phyloP scores from a whole-genome alignment of 2,113 vertebrate species.

The Pycnonotus jocosus region DNA sequence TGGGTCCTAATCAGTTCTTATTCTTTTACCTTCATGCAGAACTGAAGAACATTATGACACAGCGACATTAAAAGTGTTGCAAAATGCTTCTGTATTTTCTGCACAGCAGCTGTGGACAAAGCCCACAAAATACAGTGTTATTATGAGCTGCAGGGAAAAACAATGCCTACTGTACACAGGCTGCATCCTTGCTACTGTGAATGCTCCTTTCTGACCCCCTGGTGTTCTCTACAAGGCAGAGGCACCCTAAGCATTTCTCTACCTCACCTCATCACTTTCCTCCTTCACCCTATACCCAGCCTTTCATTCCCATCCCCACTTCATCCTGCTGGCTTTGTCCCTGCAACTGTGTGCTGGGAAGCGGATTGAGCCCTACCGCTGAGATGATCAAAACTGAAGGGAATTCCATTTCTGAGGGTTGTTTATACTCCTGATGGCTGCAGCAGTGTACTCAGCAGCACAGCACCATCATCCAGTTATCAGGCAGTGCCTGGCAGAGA shows the following conservation, averaged over 20 bases:
- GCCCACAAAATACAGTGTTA: not conserved
- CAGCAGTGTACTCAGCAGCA: not conserved
- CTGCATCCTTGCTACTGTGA: not conserved
- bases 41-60: not conserved
- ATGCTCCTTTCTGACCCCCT: not conserved
- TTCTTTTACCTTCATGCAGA: not conserved
- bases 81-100: not conserved
- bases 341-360: not conserved
- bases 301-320: not conserved
- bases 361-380: accelerated
- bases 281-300: not conserved
- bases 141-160: not conserved
- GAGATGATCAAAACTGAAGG: not conserved
- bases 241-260: not conserved
- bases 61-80: not conserved
- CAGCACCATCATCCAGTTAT: not conserved
- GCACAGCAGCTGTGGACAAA: not conserved
- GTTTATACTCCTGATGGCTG: not conserved
- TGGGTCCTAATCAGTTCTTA: not conserved
- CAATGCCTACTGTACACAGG: not conserved
- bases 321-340: not conserved
- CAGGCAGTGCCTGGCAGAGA: not conserved
- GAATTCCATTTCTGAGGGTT: not conserved
- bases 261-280: not conserved
- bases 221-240: not conserved